Evolutionary conservation across 2,888 invertebrate species (phyloP), one percentile per base, ranked within the genome.

Genomic region (Lobophora halterata): DNA sequence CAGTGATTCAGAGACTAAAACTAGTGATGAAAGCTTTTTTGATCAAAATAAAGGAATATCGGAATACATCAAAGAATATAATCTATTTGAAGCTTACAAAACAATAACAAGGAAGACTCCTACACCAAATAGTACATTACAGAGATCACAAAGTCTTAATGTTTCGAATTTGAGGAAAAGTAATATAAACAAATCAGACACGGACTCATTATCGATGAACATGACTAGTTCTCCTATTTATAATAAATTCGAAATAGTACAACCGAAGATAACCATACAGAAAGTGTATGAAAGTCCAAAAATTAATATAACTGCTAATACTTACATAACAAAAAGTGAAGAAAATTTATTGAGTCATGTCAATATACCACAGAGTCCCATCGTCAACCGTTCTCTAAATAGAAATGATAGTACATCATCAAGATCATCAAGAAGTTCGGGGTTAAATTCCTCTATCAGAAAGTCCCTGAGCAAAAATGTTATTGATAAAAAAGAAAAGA

Each of bases 41-140:
- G 46, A 44, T 5, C 24, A 43, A 5, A 44, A 45, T 13, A 48
- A 30, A 12, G 48, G 33, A 40, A 46, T 53, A 35, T 40, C 48
- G 8, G 50, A 53, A 31, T 53, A 50, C 12, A 53, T 53, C 4
- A 53, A 48, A 25, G 53, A 53, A 42, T 53, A 53, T 17, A 44
- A 53, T 39, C 25, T 53, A 30, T 53, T 53, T 41, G 53, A 53
- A 33, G 53, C 53, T 18, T 53, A 53, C 21, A 53, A 53, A 45
- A 34, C 53, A 10, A 50, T 53, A 28, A 36, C 35, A 36, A 41
- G 53, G n/a, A 50, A 48, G 40, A 46, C 50, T 3, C 47, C 41
- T 18, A 48, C 52, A 6, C 50, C 50, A 27, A 42, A 48, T 42
- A 39, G 40, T 27, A 24, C 46, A 27, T 40, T 52, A 3, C 43